These are phyloP conservation scores for Drosophila suzukii DNA, from an alignment of 1,140 invertebrate species.

Conservation along the genomic window DNA sequence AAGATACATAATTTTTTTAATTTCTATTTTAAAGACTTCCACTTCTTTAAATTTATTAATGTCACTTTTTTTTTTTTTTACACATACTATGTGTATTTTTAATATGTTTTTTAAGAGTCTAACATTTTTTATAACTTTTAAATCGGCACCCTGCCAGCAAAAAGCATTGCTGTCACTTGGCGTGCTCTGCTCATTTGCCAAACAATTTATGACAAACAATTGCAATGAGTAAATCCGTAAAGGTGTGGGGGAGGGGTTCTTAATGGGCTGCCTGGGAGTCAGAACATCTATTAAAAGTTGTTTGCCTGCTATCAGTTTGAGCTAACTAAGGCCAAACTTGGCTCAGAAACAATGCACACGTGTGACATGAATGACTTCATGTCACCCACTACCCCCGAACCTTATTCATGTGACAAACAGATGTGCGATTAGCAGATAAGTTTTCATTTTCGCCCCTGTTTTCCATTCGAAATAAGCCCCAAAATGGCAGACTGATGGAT, in stretches of 20 bases:
- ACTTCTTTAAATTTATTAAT: too few relatives aligned
- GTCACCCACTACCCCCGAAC: conserved; percentile 7
- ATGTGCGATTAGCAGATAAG: conserved; percentile 80
- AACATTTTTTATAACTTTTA: neutral
- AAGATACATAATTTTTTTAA: too few relatives aligned
- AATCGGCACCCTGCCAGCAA: conserved; percentile 19
- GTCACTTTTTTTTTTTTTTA: too few relatives aligned
- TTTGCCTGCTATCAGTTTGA: conserved; percentile 21
- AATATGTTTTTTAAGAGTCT: neutral
- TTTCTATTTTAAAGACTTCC: too few relatives aligned
- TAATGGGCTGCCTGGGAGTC: conserved; percentile 20
- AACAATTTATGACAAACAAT: conserved; percentile 67
- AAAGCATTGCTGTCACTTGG: conserved; percentile 57
- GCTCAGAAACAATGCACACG: conserved; percentile 52
- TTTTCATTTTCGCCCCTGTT: conserved; percentile 57
- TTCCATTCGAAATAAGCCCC: conserved; percentile 3
- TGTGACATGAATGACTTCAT: conserved; percentile 33
- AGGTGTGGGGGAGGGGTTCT: neutral
- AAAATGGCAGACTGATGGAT: conserved; percentile 36
- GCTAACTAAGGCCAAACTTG: conserved; percentile 55
- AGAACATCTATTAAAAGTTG: conserved; percentile 67
- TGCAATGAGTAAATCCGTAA: conserved; percentile 19
- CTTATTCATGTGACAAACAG: conserved; percentile 73
- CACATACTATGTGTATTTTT: neutral
- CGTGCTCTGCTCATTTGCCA: conserved; percentile 68